Evolutionary conservation across 2,113 vertebrate genomes (phyloP).

Genomic region (Girardinichthys multiradiatus): DNA sequence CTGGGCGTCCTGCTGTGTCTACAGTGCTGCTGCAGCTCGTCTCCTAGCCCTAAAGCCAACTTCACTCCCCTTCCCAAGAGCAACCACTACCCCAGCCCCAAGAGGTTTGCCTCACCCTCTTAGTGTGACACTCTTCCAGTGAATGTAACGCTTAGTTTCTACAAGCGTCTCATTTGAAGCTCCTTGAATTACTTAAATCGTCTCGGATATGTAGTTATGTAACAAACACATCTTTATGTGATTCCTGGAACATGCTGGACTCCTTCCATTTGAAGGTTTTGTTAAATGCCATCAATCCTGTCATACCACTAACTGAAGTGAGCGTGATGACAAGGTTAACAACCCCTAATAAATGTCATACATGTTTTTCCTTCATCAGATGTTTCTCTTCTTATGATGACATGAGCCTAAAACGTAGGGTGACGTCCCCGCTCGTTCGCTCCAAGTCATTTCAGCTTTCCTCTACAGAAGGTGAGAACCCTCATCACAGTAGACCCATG

Average conservation of each 20-base stretch:
- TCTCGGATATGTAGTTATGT: background rate
- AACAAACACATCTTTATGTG: background rate
- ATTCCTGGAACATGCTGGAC: background rate
- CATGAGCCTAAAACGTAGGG: slow-evolving; percentile 94
- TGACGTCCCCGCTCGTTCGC: slow-evolving; percentile 91
- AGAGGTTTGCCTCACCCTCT: slow-evolving; percentile 80
- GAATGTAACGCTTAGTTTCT: background rate
- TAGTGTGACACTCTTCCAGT: background rate
- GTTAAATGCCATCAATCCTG: background rate
- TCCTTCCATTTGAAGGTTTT: background rate
- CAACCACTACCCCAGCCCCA: slow-evolving; percentile 95
- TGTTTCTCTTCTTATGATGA: slow-evolving; percentile 99
- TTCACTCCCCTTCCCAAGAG: slow-evolving; percentile 85
- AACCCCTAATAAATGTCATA: background rate
- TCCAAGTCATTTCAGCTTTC: slow-evolving; percentile 95
- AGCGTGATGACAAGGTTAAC: background rate
- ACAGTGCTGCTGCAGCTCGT: slow-evolving; percentile 86
- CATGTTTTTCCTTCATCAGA: slow-evolving; percentile 64
- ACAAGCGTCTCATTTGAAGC: background rate
- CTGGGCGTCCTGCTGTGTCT: slow-evolving; percentile 90
- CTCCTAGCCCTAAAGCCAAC: slow-evolving; percentile 76
- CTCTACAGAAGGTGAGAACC: slow-evolving; percentile 88
- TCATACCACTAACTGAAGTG: background rate
- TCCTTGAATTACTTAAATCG: background rate
- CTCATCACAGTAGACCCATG: background rate